Evolutionary conservation across 2,797 vertebrate species (phyloP).

Genomic region (Oryzias sinensis): DNA sequence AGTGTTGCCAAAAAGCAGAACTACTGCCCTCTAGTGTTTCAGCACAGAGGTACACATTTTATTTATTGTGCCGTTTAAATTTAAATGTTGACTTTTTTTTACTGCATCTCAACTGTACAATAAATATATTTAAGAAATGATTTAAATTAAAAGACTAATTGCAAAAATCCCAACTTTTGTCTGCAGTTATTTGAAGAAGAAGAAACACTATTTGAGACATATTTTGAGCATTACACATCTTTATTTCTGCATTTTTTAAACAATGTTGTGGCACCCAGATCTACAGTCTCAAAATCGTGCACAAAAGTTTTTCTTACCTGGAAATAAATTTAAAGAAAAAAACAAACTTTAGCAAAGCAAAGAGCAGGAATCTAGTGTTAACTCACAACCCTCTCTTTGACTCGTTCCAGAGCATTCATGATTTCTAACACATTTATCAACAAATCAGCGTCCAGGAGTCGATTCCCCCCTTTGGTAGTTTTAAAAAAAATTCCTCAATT

Average conservation of each 20-base stretch:
- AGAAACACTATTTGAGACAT: conserved; percentile 35
- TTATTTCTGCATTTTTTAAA: conserved; percentile 78
- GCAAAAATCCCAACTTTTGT: conserved; percentile 28
- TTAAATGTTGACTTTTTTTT: conserved; percentile 65
- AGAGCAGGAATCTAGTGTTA: conserved; percentile 79
- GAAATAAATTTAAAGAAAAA: conserved; percentile 75
- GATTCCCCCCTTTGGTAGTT: conserved; percentile 68
- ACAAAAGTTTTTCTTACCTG: conserved; percentile 68
- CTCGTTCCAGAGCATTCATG: conserved; percentile 65
- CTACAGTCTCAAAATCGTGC: conserved; percentile 82
- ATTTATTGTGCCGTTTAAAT: conserved; percentile 42
- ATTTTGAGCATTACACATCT: conserved; percentile 77
- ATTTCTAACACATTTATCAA: conserved; percentile 63
- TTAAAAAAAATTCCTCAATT: conserved; percentile 77
- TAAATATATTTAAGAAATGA: conserved; percentile 77
- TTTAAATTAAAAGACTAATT: conserved; percentile 70
- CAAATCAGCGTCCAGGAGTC: conserved; percentile 68
- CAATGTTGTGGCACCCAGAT: conserved; percentile 78
- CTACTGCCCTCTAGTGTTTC: conserved; percentile 75
- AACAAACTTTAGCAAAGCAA: conserved; percentile 74
- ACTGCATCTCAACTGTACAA: conserved; percentile 70
- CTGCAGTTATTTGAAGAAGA: conserved; percentile 4
- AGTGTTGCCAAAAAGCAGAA: conserved; percentile 74
- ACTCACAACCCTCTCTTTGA: conserved; percentile 68
- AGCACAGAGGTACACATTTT: conserved; percentile 48